Percentiles rank a stretch among this genome's conserved stretches.
phyloP scores from a whole-genome alignment of 1,140 invertebrate species.

The honey bee (Apis mellifera) region Amel_HAv3.1 CM009946.2:4845501-4846000 shows the following conservation, averaged over 20 bases:
- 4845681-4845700: background rate
- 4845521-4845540: slow-evolving; percentile 57
- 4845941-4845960: slow-evolving; percentile 47
- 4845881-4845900: slow-evolving; percentile 69
- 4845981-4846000: slow-evolving; percentile 24
- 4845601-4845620: background rate
- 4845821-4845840: slow-evolving; percentile 68
- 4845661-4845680: too few species aligned
- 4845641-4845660: background rate
- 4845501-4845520: slow-evolving; percentile 68
- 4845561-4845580: background rate
- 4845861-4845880: slow-evolving; percentile 66
- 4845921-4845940: slow-evolving; percentile 74
- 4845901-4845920: slow-evolving; percentile 78
- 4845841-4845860: slow-evolving; percentile 60
- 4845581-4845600: background rate
- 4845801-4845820: slow-evolving; percentile 63
- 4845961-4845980: slow-evolving; percentile 42
- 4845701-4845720: background rate
- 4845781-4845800: slow-evolving; percentile 65
- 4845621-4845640: background rate
- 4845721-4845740: background rate
- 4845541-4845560: background rate
- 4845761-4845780: slow-evolving; percentile 26
- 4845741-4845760: background rate